phyloP scores from a whole-genome alignment of 2,797 vertebrate species.

The Ceryle rudis region DNA sequence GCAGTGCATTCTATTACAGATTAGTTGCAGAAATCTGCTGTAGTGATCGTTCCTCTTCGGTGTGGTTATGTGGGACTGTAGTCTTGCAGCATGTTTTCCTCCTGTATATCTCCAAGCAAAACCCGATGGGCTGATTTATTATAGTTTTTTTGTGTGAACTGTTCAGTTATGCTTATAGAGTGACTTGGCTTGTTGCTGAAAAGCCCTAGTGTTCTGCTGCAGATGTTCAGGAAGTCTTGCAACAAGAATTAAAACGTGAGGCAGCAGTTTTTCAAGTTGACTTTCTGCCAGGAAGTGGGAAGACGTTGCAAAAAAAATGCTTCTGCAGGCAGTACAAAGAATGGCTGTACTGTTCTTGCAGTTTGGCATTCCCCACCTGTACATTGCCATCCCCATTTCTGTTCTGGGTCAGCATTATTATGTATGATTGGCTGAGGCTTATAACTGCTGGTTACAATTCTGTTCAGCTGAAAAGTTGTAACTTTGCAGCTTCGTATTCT shows the following conservation, averaged over 20 bases:
- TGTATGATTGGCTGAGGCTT: not conserved
- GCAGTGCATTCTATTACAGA: not conserved
- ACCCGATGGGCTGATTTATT: fast-evolving
- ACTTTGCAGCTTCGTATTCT: not conserved
- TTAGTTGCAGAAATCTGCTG: not conserved
- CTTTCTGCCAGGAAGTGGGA: not conserved
- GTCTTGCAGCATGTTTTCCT: not conserved
- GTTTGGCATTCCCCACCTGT: not conserved
- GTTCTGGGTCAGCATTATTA: not conserved
- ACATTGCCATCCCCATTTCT: not conserved
- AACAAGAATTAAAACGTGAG: not conserved
- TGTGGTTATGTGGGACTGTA: not conserved
- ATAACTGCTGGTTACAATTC: not conserved
- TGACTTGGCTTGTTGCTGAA: not conserved
- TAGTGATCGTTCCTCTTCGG: not conserved
- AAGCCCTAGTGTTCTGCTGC: not conserved
- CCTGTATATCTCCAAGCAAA: not conserved
- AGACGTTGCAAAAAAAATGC: not conserved
- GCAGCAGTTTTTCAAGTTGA: not conserved
- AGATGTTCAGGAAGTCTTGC: not conserved
- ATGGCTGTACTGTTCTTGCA: not conserved
- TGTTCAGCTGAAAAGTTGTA: not conserved
- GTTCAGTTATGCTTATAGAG: fast-evolving
- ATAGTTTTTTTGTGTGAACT: not conserved
- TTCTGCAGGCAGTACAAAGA: not conserved